Evolutionary conservation across 2,113 vertebrate species (phyloP).

Genomic region (Eudyptes chrysolophus): DNA sequence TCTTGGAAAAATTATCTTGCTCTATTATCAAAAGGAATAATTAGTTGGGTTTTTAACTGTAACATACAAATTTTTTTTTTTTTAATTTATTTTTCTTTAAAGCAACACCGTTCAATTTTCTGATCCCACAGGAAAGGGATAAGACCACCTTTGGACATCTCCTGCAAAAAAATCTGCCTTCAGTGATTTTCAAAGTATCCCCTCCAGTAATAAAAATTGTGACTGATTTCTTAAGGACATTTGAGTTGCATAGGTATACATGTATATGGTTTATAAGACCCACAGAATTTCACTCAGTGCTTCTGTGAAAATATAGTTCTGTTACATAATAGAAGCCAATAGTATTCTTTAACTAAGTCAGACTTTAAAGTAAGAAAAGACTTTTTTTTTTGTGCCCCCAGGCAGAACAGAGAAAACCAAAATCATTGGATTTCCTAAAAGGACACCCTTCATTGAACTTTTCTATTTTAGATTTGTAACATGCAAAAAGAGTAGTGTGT

Average conservation of each 20-base stretch:
- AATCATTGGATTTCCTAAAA: not conserved
- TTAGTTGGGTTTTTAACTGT: not conserved
- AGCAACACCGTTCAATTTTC: not conserved
- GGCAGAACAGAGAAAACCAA: not conserved
- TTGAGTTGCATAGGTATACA: not conserved
- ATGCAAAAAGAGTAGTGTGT: not conserved
- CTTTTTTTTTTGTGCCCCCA: accelerated
- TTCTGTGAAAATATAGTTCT: not conserved
- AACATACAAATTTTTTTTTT: not conserved
- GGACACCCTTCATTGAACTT: not conserved
- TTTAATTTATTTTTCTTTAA: not conserved
- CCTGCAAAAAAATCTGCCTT: not conserved
- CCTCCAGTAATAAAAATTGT: not conserved
- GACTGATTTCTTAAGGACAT: not conserved
- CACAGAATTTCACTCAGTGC: not conserved
- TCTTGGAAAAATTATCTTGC: not conserved
- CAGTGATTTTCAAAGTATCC: not conserved
- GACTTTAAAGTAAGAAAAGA: not conserved
- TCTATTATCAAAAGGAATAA: not conserved
- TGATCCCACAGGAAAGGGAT: not conserved
- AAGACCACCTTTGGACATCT: not conserved
- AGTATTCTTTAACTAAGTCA: not conserved
- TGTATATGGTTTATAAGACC: not conserved
- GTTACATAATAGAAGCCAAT: not conserved
- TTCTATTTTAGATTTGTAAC: not conserved